Evolutionary conservation across 2,797 vertebrate species (phyloP).

Genomic region (Apodemus agrarius): DNA sequence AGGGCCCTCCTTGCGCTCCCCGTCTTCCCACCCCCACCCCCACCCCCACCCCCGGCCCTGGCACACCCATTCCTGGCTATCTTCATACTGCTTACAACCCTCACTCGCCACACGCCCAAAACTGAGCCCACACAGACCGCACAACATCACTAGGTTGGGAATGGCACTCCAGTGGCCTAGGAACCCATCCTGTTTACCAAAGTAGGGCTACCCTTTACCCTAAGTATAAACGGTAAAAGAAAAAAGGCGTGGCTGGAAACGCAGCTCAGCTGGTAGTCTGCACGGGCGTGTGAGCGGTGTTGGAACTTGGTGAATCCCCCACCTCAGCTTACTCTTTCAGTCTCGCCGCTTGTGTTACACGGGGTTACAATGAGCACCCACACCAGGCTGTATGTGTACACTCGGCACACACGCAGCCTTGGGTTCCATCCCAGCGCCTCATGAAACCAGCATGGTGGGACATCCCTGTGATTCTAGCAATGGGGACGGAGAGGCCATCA

Average conservation of each 20-base stretch:
- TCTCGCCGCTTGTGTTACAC: neutral
- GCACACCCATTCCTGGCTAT: neutral
- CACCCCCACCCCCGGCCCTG: too few species aligned
- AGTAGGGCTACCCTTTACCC: neutral
- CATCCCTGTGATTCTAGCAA: neutral
- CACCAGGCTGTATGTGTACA: neutral
- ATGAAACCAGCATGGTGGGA: neutral
- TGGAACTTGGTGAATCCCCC: neutral
- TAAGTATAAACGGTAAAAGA: neutral
- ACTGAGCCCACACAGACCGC: too few species aligned
- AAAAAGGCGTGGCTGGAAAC: neutral
- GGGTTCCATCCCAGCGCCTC: neutral
- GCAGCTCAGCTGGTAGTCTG: neutral
- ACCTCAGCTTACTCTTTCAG: neutral
- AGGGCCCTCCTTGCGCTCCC: neutral
- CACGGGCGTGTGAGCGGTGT: neutral
- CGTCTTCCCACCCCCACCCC: too few species aligned
- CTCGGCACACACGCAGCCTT: neutral
- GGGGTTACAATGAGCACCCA: neutral
- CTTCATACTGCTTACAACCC: neutral
- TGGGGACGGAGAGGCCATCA: neutral
- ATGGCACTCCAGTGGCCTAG: neutral
- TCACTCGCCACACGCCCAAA: neutral
- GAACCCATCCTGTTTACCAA: neutral
- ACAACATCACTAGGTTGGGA: neutral